A percentile compares a stretch with the other conserved stretches of the same genome.
phyloP scores from a whole-genome alignment of 2,113 vertebrate species.

The Crypturellus undulatus region DNA sequence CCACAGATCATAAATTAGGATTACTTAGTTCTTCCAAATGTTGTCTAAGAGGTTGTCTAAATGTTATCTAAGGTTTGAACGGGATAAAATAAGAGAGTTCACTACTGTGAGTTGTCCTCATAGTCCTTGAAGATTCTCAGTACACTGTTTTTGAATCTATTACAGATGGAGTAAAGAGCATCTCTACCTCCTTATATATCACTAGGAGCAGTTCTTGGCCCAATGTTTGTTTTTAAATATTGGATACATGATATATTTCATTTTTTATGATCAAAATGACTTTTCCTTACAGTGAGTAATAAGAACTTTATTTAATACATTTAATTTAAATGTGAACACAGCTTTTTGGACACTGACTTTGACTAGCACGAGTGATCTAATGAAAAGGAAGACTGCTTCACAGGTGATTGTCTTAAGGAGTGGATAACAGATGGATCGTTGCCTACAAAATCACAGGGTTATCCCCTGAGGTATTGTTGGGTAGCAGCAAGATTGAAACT shows the following conservation, averaged over 20 bases:
- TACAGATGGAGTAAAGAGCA: background rate
- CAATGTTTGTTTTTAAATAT: background rate
- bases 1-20: background rate
- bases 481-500: background rate
- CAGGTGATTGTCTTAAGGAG: background rate
- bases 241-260: background rate
- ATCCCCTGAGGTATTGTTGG: background rate
- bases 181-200: background rate
- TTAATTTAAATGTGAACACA: background rate
- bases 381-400: background rate
- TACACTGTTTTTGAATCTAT: background rate
- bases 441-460: background rate
- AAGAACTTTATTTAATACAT: background rate
- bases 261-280: background rate
- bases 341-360: background rate
- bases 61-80: background rate
- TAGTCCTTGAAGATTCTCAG: background rate
- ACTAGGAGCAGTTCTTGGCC: background rate
- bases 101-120: background rate
- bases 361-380: background rate
- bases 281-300: background rate
- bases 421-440: background rate
- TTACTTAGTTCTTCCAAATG: background rate
- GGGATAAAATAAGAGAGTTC: background rate
- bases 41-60: background rate